phyloP scores from a whole-genome alignment of 2,888 invertebrate species.

The Amblyteles armatorius region DNA sequence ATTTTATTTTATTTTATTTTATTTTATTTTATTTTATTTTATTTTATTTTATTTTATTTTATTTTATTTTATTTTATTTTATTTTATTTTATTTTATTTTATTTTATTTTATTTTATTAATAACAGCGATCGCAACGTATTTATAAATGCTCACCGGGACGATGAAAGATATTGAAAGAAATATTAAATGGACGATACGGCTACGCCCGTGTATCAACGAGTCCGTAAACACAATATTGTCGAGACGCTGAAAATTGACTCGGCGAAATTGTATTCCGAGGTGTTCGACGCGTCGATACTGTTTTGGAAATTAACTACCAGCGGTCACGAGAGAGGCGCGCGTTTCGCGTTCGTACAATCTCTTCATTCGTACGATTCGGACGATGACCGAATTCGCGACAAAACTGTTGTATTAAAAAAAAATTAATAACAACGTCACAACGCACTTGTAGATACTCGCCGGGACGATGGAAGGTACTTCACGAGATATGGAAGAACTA shows the following conservation, averaged over 20 bases:
- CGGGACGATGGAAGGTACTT: background rate
- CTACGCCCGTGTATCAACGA: background rate
- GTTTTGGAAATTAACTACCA: background rate
- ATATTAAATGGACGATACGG: background rate
- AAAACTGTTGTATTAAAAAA: no score
- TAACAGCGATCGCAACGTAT: background rate
- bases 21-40: no score
- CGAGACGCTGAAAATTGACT: background rate
- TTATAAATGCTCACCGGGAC: slow-evolving; percentile 4
- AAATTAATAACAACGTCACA: background rate
- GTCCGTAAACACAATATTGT: background rate
- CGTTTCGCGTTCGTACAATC: slow-evolving; percentile 29
- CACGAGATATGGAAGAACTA: background rate
- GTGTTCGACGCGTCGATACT: background rate
- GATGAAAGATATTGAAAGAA: background rate
- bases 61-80: no score
- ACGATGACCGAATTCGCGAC: no score
- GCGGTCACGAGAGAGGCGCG: background rate
- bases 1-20: no score
- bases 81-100: no score
- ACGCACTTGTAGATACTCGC: background rate
- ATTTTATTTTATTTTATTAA: no score
- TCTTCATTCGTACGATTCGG: no score
- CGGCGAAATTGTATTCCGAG: background rate
- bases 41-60: no score